Percentiles rank a stretch among this genome's conserved stretches.
Conservation (phyloP, 2,888 invertebrate species). For the Oligia fasciuncula region DNA sequence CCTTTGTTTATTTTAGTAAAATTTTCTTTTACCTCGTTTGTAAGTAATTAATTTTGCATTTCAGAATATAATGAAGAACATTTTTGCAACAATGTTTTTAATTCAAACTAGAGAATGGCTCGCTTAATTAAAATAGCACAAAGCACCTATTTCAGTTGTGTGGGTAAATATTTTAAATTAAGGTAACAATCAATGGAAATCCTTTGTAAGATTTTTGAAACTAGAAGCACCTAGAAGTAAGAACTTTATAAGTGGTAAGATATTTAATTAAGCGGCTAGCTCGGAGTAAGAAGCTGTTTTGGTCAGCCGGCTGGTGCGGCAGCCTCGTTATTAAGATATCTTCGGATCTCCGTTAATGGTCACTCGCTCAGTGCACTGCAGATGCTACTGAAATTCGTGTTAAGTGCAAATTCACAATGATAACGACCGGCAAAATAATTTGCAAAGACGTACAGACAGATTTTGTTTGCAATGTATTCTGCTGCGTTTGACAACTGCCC, state of each 20-base stretch:
- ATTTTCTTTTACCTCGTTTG: background rate
- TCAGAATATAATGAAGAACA: slow-evolving; percentile 1
- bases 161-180: slow-evolving; percentile 23
- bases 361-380: slow-evolving; percentile 55
- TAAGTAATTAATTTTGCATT: slow-evolving; percentile 16
- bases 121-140: slow-evolving; percentile 23
- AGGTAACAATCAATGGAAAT: slow-evolving; percentile 18
- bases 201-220: slow-evolving; percentile 30
- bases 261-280: slow-evolving; percentile 56
- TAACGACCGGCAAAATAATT: slow-evolving; percentile 65
- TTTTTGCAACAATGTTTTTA: slow-evolving; percentile 23
- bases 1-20: slow-evolving; percentile 28
- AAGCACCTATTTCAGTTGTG: slow-evolving; percentile 8
- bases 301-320: slow-evolving; percentile 35
- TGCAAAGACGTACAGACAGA: slow-evolving; percentile 15
- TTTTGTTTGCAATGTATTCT: slow-evolving; percentile 33
- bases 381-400: slow-evolving; percentile 50
- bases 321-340: slow-evolving; percentile 63
- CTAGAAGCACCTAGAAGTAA: slow-evolving; percentile 36
- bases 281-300: slow-evolving; percentile 21
- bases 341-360: slow-evolving; percentile 61
- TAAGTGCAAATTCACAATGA: slow-evolving; percentile 49
- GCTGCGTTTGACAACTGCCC: slow-evolving; percentile 42
- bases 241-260: slow-evolving; percentile 21
- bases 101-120: background rate